Percentiles rank a stretch among this genome's conserved stretches.
phyloP scores from a whole-genome alignment of 1,140 invertebrate species.

The Asobara japonica region DNA sequence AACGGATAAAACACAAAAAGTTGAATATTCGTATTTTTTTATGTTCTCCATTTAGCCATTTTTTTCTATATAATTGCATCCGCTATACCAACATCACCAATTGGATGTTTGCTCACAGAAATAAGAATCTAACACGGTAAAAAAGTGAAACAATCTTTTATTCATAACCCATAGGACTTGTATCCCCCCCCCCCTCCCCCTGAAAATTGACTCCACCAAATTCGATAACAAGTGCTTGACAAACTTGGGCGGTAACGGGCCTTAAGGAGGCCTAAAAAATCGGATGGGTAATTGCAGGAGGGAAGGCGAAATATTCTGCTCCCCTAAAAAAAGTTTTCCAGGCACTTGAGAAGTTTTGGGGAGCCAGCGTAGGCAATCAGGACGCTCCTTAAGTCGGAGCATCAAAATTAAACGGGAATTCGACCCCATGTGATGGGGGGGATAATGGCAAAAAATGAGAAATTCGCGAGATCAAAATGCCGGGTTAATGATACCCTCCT shows the following conservation, averaged over 20 bases:
- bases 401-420: conserved; percentile 12
- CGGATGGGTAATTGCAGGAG: neutral
- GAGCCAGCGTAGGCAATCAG: neutral
- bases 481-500: neutral
- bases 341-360: neutral
- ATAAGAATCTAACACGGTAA: too few relatives aligned
- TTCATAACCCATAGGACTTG: neutral
- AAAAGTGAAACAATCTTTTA: neutral
- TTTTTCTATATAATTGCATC: too few relatives aligned
- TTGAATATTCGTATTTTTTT: too few relatives aligned
- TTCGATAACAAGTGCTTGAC: neutral
- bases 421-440: neutral
- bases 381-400: neutral
- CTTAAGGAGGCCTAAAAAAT: neutral
- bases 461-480: neutral
- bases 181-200: too few relatives aligned
- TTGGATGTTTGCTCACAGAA: too few relatives aligned
- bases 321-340: neutral
- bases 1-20: too few relatives aligned
- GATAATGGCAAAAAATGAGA: conserved; percentile 1
- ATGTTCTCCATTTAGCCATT: too few relatives aligned
- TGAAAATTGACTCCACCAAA: neutral
- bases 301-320: neutral
- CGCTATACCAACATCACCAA: too few relatives aligned
- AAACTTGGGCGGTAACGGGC: neutral